Conservation (phyloP, 2,888 invertebrate species). For the Tuberolachnus salignus region DNA sequence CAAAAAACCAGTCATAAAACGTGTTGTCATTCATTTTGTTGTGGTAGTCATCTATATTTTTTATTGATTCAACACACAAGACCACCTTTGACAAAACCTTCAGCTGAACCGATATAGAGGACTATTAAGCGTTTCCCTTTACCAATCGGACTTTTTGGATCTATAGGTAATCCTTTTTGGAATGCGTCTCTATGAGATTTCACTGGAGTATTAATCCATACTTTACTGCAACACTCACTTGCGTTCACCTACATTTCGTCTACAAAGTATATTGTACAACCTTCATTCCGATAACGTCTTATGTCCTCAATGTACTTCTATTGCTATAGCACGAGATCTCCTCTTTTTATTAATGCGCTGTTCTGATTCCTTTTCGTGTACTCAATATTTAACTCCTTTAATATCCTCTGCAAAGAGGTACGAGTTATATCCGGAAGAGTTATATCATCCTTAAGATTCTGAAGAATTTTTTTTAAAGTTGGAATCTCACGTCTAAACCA, state of each 20-base stretch:
- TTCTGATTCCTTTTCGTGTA: conserved; percentile 12
- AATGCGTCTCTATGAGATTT: conserved; percentile 3
- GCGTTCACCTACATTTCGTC: conserved; percentile 41
- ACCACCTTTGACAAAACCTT: not conserved
- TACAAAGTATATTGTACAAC: conserved; percentile 34
- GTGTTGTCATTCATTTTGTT: not conserved
- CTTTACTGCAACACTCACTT: conserved; percentile 13
- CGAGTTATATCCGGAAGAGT: not conserved
- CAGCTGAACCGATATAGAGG: conserved; percentile 12
- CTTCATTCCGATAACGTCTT: conserved; percentile 1
- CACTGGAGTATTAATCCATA: conserved; percentile 37
- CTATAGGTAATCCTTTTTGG: conserved; percentile 6
- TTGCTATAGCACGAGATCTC: conserved; percentile 7
- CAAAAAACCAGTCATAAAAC: not conserved
- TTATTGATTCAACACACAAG: not conserved
- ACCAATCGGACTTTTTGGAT: conserved; percentile 23
- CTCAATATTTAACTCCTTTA: conserved; percentile 24
- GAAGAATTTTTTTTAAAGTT: conserved; percentile 8
- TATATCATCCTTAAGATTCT: conserved; percentile 11
- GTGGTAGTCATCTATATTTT: not conserved
- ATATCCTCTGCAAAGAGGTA: not conserved
- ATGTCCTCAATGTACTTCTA: conserved; percentile 16
- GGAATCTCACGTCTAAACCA: conserved; percentile 27
- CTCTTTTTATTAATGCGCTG: not conserved
- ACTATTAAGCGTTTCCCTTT: conserved; percentile 49